Evolutionary conservation across 2,797 vertebrate species (phyloP).

Genomic region (Cynodonichthys magdalenae): DNA sequence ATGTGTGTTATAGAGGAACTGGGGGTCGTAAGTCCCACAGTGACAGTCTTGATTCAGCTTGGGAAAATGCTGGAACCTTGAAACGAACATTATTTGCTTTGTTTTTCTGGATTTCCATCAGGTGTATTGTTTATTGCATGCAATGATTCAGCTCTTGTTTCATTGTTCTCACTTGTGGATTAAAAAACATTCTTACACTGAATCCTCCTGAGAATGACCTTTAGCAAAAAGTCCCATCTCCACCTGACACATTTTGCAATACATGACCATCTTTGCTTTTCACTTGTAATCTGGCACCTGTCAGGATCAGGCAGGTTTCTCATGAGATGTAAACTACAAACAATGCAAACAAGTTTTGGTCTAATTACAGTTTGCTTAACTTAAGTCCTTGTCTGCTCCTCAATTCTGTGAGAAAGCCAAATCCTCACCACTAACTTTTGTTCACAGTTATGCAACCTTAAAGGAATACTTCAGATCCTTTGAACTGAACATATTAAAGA

Average conservation of each 20-base stretch:
- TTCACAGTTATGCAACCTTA: constrained; percentile 1
- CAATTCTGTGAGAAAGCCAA: constrained; percentile 27
- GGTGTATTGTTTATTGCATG: constrained; percentile 20
- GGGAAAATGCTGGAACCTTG: constrained; percentile 50
- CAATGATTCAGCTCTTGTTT: constrained; percentile 35
- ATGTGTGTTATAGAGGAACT: no score
- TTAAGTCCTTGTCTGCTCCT: constrained; percentile 12
- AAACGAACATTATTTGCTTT: constrained; percentile 36
- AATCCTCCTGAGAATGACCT: constrained; percentile 64
- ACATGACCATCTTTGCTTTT: constrained; percentile 37
- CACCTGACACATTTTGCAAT: constrained; percentile 22
- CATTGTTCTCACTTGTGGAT: constrained; percentile 36
- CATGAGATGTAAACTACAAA: constrained; percentile 23
- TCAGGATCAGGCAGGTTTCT: constrained; percentile 37
- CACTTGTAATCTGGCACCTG: constrained; percentile 52
- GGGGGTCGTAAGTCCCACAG: no score
- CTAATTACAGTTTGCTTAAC: constrained; percentile 23
- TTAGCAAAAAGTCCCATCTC: constrained; percentile 41
- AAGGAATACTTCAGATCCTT: background rate
- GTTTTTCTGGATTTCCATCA: constrained; percentile 41
- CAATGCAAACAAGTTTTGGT: constrained; percentile 19
- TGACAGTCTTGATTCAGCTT: constrained; percentile 25
- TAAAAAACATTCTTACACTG: constrained; percentile 34
- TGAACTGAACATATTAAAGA: no score
- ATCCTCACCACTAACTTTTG: background rate